Evolutionary conservation across 2,888 invertebrate genomes (phyloP), one percentile per base, ranked within the genome.

Genomic region (Microdon myrmicae): DNA sequence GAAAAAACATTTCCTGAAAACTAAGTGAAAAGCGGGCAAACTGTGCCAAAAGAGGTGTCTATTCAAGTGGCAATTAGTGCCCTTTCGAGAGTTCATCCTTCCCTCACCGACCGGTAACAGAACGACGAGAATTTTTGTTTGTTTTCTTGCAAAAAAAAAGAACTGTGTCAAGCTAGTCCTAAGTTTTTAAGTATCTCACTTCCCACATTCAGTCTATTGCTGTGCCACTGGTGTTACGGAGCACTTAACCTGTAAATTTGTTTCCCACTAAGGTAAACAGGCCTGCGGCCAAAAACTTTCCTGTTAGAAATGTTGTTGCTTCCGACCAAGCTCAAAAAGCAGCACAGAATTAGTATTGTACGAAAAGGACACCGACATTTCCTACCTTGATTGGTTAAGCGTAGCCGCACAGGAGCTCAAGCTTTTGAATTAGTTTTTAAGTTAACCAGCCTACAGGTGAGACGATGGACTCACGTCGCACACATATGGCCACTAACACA

Each of bases 51-150:
- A 43, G 28, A 64, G 58, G 64, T 64, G 64, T 58, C 51, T 58
- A 53, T 43, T 51, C 58, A 64, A 64, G 64, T 64, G 58, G 64
- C 58, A 64, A 64, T 64, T 64, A 64, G 48, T 60, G 25, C 37
- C 48, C 39, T 53, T 37, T 43, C 48, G 44, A 43, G 45, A 25
- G 23, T 44, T 44, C 34, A 12, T 39, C 55, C 44, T 35, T 4
- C 12, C 7, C 12, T 17, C 16, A n/a, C 13, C 28, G n/a, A 4
- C 12, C 3, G 23, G 17, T 20, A 22, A 6, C 13, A 39, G 14
- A 1, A 23, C 10, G 17, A 12, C 7, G 13, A 9, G n/a, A 20
- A 35, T 47, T 41, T 23, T 12, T n/a, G 35, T 20, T 26, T 34
- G 20, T 8, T 22, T 23, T 20, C n/a, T 17, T n/a, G n/a, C n/a